Conservation (phyloP, 92 coral and sea anemone species). For the Plumapathes pennacea region DNA sequence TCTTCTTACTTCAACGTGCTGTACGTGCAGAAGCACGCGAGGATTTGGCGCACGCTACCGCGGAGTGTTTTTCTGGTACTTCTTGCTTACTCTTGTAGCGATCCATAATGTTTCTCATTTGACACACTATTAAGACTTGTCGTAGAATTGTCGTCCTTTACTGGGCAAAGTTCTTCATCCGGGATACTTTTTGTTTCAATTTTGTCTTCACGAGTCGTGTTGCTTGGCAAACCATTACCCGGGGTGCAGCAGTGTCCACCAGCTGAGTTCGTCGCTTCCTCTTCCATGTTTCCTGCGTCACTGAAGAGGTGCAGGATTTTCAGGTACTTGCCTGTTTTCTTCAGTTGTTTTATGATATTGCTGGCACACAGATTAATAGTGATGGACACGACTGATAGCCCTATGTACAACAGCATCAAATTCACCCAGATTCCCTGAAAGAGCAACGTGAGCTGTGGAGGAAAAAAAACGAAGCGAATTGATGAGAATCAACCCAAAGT, state of each 20-base stretch:
- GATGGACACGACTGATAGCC: slow-evolving; percentile 78
- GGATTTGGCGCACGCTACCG: no score
- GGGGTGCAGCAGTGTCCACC: no score
- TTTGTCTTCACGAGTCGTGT: no score
- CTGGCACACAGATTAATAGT: slow-evolving; percentile 87
- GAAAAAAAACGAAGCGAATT: slow-evolving; percentile 47
- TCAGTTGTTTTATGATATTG: slow-evolving; percentile 69
- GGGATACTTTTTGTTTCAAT: no score
- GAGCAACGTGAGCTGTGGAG: slow-evolving; percentile 75
- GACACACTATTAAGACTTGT: slow-evolving; percentile 37
- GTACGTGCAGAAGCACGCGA: no score
- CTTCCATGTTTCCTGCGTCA: no score
- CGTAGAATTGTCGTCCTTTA: slow-evolving; percentile 28
- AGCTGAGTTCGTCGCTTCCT: no score
- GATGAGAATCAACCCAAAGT: no score
- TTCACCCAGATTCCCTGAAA: slow-evolving; percentile 95
- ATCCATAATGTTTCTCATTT: slow-evolving; percentile 37
- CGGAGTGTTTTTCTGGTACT: no score
- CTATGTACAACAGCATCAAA: slow-evolving; percentile 76
- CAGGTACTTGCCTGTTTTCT: slow-evolving; percentile 76
- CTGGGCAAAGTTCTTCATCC: no score
- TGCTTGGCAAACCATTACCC: no score
- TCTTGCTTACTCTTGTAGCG: slow-evolving; percentile 37
- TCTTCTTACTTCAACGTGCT: no score
- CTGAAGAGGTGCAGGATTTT: slow-evolving; percentile 66